Base-by-base conservation (phyloP, 2,113 vertebrate genomes). In the Ceyx cyanopectus region DNA sequence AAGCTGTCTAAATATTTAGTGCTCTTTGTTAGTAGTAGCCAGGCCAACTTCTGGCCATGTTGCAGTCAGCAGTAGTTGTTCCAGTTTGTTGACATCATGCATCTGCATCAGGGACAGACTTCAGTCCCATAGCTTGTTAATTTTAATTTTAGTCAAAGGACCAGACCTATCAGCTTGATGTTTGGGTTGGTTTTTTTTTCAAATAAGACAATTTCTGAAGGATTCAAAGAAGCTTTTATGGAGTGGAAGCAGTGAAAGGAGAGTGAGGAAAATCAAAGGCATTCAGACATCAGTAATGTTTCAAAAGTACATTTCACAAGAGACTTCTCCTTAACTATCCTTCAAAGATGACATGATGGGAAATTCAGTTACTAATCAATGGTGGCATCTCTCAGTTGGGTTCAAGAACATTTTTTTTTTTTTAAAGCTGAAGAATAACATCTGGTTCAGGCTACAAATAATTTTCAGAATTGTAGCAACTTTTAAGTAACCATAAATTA, bases 331-430 rank as follows among this genome's bases (percentile, higher is more conserved):
- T 94, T 93, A 90, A 60, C 89, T 84, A 60, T 87, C 93, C 79
- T 83, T 95, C 85, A 92, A 87, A 89, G 75, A 83, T 61, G 87
- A 69, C 27, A 85, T 27, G 34, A 57, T 86, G 61, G 73, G 74
- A 93, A 93, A 95, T 84, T 30, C 22, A 12, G 80, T 90, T 78
- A 82, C 92, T 96, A 89, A 91, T 95, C 67, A 94, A 50, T 76
- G 30, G 45, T 65, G 29, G 70, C 92, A 8, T 92, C 46, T 95
- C 58, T 89, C 60, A 65, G 51, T 90, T 77, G 41, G 27, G 63
- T 84, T 95, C 66, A 84, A 75, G 72, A 83, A 72, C 9, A 1
- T 61, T 60, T 81, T 68, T 76, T 58, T 34, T 34, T 41, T 37
- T 50, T 18, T 14, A 2, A 85, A 74, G 37, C 69, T 37, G 7